phyloP scores from a whole-genome alignment of 2,113 vertebrate genomes.

The Muscicapa adusta region DNA sequence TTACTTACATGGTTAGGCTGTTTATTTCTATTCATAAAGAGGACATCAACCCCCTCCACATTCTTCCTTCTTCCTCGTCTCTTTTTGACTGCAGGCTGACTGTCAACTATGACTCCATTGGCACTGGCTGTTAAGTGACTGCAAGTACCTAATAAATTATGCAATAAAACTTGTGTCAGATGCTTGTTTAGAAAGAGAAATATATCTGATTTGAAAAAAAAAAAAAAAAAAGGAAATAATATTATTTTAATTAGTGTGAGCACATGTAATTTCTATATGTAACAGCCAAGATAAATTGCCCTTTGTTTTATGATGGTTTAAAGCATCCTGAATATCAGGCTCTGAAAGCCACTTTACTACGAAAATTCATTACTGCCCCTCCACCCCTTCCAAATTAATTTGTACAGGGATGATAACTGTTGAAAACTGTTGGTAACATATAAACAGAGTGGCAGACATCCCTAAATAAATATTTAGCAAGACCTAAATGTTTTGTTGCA shows the following conservation, averaged over 20 bases:
- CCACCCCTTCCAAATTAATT: not conserved
- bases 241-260: not conserved
- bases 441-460: not conserved
- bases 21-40: constrained; percentile 87
- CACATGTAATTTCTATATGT: not conserved
- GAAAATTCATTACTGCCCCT: not conserved
- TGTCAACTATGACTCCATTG: constrained; percentile 84
- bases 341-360: not conserved
- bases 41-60: constrained; percentile 91
- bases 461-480: not conserved
- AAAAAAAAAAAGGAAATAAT: not conserved
- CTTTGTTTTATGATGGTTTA: not conserved
- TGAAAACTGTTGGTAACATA: not conserved
- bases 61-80: constrained; percentile 94
- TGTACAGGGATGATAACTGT: not conserved
- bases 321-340: not conserved
- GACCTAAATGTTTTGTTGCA: not conserved
- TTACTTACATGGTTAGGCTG: constrained; percentile 83
- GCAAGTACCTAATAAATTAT: constrained; percentile 71
- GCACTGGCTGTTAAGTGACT: constrained; percentile 77
- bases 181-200: not conserved
- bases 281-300: not conserved
- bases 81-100: constrained; percentile 89
- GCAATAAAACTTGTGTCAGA: not conserved
- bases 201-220: too few species aligned